phyloP scores from a whole-genome alignment of 2,888 invertebrate species.

The Blastobasis lacticolella region DNA sequence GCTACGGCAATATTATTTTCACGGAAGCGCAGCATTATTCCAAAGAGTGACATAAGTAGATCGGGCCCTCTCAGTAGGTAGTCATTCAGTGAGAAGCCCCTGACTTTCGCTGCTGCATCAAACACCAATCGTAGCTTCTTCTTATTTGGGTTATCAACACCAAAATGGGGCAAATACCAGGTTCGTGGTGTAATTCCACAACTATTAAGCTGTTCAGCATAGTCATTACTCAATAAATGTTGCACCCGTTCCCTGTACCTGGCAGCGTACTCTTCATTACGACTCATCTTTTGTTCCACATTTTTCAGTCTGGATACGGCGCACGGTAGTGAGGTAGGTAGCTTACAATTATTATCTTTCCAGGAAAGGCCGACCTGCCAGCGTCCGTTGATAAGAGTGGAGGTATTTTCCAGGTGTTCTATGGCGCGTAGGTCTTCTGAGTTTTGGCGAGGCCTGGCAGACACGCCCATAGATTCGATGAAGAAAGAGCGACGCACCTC shows the following conservation, averaged over 20 bases:
- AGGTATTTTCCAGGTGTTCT: too few relatives aligned
- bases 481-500: too few relatives aligned
- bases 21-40: constrained; percentile 15
- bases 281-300: constrained; percentile 9
- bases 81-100: constrained; percentile 11
- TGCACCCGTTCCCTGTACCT: constrained; percentile 9
- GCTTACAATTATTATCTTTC: too few relatives aligned
- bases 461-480: too few relatives aligned
- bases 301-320: too few relatives aligned
- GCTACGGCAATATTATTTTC: constrained; percentile 12
- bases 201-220: constrained; percentile 8
- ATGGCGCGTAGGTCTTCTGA: too few relatives aligned
- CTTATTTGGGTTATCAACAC: constrained; percentile 9
- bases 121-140: constrained; percentile 1
- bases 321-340: too few relatives aligned
- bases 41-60: constrained; percentile 15
- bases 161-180: constrained; percentile 16
- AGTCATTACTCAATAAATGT: constrained; percentile 4
- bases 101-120: constrained; percentile 8
- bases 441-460: too few relatives aligned
- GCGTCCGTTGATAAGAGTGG: too few relatives aligned
- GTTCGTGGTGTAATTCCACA: background rate
- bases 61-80: constrained; percentile 14
- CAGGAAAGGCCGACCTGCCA: too few relatives aligned
- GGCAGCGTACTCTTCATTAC: background rate